Conservation (phyloP, 2,888 invertebrate genomes). For the Sepiola atlantica region DNA sequence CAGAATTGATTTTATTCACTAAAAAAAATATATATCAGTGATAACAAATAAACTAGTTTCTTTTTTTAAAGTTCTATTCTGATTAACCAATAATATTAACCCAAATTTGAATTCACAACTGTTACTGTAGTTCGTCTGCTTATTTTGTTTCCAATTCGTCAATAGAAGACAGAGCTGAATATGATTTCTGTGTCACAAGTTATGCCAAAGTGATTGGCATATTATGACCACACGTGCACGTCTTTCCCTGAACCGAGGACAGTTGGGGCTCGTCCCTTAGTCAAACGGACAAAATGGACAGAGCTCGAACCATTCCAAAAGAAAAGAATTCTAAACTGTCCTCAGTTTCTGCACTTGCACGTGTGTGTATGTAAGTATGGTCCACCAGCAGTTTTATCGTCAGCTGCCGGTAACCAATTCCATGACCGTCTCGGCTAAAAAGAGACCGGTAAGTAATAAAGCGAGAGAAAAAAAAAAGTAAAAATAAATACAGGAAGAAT, state of each 20-base stretch:
- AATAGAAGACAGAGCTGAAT: background rate
- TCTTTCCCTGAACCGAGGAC: background rate
- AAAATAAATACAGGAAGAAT: background rate
- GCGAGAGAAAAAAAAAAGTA: background rate
- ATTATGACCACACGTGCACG: background rate
- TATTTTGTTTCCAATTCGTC: background rate
- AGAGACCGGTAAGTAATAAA: background rate
- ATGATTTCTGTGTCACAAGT: background rate
- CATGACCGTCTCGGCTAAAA: background rate
- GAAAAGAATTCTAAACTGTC: background rate
- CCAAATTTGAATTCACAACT: background rate
- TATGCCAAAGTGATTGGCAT: background rate
- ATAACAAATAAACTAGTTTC: background rate
- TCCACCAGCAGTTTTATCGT: background rate
- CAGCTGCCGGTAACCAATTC: background rate
- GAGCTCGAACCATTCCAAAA: background rate
- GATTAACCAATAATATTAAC: background rate
- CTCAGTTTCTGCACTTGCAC: background rate
- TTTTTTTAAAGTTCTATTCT: background rate
- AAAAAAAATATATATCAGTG: background rate
- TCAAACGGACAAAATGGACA: background rate
- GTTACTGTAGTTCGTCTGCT: background rate
- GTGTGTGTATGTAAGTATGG: background rate
- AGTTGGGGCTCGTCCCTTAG: background rate
- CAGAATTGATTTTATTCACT: background rate